These are phyloP conservation scores for Agonopterix alstromeriana DNA, from an alignment of 2,888 invertebrate genomes.

Conservation along the genomic window DNA sequence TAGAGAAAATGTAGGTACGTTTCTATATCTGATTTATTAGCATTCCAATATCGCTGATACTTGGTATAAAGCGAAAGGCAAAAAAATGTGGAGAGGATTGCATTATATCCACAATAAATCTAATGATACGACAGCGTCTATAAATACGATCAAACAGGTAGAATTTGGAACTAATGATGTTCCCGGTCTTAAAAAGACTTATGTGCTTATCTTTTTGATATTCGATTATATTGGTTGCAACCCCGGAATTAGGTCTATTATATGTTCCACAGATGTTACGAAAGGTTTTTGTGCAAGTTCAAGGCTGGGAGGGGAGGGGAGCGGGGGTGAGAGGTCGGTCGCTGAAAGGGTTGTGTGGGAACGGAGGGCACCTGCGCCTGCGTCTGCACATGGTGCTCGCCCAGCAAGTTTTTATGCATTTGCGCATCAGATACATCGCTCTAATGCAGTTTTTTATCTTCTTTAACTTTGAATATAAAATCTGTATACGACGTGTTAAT, in stretches of 20 bases:
- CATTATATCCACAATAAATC: slow-evolving; percentile 75
- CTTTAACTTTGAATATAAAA: no score
- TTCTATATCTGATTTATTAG: neutral
- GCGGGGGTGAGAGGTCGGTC: slow-evolving; percentile 45
- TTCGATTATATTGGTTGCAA: slow-evolving; percentile 12
- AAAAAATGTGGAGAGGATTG: slow-evolving; percentile 63
- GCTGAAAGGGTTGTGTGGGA: slow-evolving; percentile 78
- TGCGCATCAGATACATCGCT: slow-evolving; percentile 56
- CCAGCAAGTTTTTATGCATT: slow-evolving; percentile 63
- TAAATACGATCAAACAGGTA: slow-evolving; percentile 74
- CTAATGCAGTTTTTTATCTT: slow-evolving; percentile 60
- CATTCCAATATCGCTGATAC: slow-evolving; percentile 6
- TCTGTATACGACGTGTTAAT: no score
- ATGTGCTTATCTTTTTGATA: slow-evolving; percentile 13
- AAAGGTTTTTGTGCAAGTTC: slow-evolving; percentile 46
- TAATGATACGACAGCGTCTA: slow-evolving; percentile 74
- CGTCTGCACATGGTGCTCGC: slow-evolving; percentile 72
- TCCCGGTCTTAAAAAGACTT: slow-evolving; percentile 19
- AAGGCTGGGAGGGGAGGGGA: slow-evolving; percentile 36
- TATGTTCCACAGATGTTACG: slow-evolving; percentile 19
- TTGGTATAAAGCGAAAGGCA: slow-evolving; percentile 40
- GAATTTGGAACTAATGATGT: slow-evolving; percentile 64
- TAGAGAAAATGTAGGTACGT: no score
- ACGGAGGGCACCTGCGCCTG: slow-evolving; percentile 75
- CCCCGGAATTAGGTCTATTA: slow-evolving; percentile 16